A percentile compares a stretch with the other conserved stretches of the same genome.
Conservation (phyloP, 1,140 invertebrate species). For the Aphelenchoides besseyi region DNA sequence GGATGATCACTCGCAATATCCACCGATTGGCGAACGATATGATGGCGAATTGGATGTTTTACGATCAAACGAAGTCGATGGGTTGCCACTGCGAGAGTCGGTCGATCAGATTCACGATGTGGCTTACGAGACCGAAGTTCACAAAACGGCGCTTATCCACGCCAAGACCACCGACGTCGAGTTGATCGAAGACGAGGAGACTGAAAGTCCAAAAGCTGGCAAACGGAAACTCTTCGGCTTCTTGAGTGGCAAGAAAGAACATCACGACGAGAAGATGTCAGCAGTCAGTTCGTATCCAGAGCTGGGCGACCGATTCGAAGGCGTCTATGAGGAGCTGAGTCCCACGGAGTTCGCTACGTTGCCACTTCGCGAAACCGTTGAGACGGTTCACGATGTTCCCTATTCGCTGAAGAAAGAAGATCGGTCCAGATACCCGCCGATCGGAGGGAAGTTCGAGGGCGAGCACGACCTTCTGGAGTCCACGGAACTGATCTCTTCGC, state of each 20-base stretch:
- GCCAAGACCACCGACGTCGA: background rate
- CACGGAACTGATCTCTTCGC: background rate
- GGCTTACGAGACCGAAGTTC: background rate
- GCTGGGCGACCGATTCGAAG: background rate
- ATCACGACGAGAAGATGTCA: background rate
- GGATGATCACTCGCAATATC: background rate
- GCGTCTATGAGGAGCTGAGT: background rate
- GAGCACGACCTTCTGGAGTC: background rate
- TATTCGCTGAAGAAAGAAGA: background rate
- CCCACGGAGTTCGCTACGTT: background rate
- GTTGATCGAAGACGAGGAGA: background rate
- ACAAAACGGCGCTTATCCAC: background rate
- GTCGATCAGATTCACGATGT: background rate
- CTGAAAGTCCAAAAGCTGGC: too few relatives aligned
- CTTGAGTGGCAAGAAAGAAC: background rate
- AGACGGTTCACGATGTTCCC: background rate
- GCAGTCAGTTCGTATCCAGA: background rate
- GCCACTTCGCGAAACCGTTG: background rate
- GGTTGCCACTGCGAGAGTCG: background rate
- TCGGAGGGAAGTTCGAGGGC: too few relatives aligned
- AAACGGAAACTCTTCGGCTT: background rate
- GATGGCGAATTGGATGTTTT: background rate
- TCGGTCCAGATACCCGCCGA: background rate
- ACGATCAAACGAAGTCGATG: background rate
- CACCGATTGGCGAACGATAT: background rate